Evolutionary conservation across 2,797 vertebrate species (phyloP).

Genomic region (Scomberomorus guttatus): DNA sequence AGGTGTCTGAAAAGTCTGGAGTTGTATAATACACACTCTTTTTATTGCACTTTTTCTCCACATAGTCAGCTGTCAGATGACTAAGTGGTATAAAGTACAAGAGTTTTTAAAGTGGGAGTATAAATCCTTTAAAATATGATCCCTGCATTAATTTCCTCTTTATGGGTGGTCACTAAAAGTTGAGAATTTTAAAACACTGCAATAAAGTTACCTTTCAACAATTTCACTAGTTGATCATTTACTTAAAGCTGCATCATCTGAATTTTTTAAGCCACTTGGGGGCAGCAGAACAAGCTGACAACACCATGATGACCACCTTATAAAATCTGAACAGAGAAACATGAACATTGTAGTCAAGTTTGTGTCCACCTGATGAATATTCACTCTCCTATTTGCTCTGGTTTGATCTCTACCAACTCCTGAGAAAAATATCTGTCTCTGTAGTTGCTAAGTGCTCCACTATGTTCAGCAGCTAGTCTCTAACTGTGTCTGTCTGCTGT

Average conservation of each 20-base stretch:
- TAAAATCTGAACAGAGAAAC: too few species aligned
- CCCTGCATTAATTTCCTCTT: not conserved
- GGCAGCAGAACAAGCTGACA: not conserved
- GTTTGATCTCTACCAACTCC: too few species aligned
- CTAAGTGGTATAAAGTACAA: conserved; percentile 14
- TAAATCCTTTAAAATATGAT: not conserved
- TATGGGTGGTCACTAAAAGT: not conserved
- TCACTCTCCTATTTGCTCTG: too few species aligned
- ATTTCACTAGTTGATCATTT: not conserved
- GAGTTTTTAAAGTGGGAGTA: not conserved
- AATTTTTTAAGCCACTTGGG: not conserved
- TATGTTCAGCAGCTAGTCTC: too few species aligned
- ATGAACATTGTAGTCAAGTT: too few species aligned
- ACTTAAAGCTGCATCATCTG: conserved; percentile 10
- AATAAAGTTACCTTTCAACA: not conserved
- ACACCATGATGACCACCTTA: too few species aligned
- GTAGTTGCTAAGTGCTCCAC: too few species aligned
- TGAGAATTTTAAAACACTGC: not conserved
- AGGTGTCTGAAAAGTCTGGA: not conserved
- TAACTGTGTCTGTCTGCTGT: too few species aligned
- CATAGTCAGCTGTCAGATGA: conserved; percentile 29
- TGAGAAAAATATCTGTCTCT: too few species aligned
- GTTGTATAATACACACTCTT: not conserved
- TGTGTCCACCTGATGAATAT: too few species aligned
- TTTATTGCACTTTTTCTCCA: conserved; percentile 15